Base-by-base conservation (phyloP, 2,888 invertebrate genomes). In the Acleris cristana region DNA sequence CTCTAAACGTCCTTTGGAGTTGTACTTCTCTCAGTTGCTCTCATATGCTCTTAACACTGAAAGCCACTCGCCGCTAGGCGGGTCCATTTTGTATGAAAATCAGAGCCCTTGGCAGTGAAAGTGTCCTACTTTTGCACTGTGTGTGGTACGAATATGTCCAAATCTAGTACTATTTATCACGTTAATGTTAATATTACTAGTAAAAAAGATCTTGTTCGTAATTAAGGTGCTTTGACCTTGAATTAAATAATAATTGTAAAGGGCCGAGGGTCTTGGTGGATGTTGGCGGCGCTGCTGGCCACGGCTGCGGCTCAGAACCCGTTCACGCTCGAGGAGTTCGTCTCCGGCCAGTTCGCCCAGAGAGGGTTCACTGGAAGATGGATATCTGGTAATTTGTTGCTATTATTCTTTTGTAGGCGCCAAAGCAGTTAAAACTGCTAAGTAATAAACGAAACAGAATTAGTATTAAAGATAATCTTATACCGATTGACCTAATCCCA, bases 351-450 rank as follows among this genome's bases (percentile, higher is more conserved):
- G 59, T 92, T 90, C 71, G 7, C 76, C 0, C 92, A 91, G 71
- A 83, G 87, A 58, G 88, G 90, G 2, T 95, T 95, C 81, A 94
- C 90, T 74, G 95, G 95, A 70, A 94, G 92, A 58, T 95, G 95
- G 95, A 94, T 95, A 71, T 93, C 95, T 76, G 95, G 95, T 95
- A 83, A 62, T 40, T 18, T 59, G 45, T 62, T 62, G 59, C 59
- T 65, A 30, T 57, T 62, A 6, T 16, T 14, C 40, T 61, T 45
- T 30, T 14, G 40, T 55, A 61, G 65, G 65, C 65, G 65, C 54
- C 53, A 54, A 45, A 34, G 0, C 45, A 2, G 44, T 44, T 44
- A 14, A 16, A 16, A 26, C 26, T 26, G 26, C 26, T 6, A 26
- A 8, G 10, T 8, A 30, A 30, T 10, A 30, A 30, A 8, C 8